These are phyloP conservation scores for Cavia porcellus DNA, from an alignment of 2,113 vertebrate genomes.

Conservation along the genomic window DNA sequence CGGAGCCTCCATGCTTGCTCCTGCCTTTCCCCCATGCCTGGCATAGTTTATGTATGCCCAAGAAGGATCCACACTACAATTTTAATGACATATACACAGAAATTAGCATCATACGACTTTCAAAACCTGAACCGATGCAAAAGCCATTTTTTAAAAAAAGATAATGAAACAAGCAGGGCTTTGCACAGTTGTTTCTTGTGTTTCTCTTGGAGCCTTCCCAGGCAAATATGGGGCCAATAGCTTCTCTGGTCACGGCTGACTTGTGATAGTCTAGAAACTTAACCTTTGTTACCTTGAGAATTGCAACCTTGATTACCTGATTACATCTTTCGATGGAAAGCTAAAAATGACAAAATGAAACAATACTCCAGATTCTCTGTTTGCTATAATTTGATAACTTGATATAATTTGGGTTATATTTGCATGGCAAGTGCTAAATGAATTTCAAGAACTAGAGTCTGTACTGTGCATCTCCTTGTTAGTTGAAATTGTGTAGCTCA, in stretches of 20 bases:
- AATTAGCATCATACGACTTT: conserved; percentile 49
- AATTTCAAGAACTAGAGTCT: conserved; percentile 33
- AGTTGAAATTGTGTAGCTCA: conserved; percentile 35
- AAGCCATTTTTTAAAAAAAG: conserved; percentile 15
- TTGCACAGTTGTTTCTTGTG: background rate
- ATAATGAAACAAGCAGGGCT: conserved; percentile 4
- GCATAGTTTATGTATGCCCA: background rate
- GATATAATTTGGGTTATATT: background rate
- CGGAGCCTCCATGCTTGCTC: background rate
- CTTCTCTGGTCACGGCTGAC: background rate
- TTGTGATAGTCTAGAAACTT: background rate
- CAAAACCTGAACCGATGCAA: background rate
- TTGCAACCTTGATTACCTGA: background rate
- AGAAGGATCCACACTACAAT: conserved; percentile 42
- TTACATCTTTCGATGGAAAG: background rate
- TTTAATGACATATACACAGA: conserved; percentile 49
- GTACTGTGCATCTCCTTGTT: background rate
- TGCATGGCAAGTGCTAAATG: conserved; percentile 30
- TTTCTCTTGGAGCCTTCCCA: background rate
- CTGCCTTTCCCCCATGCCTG: conserved; percentile 22
- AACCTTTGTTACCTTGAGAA: background rate
- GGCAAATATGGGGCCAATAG: background rate
- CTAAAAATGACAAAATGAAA: conserved; percentile 28
- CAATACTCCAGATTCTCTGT: background rate
- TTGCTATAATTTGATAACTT: conserved; percentile 15